These are phyloP conservation scores for Drosophila arizonae DNA, from an alignment of 1,140 invertebrate genomes.

Conservation along the genomic window DNA sequence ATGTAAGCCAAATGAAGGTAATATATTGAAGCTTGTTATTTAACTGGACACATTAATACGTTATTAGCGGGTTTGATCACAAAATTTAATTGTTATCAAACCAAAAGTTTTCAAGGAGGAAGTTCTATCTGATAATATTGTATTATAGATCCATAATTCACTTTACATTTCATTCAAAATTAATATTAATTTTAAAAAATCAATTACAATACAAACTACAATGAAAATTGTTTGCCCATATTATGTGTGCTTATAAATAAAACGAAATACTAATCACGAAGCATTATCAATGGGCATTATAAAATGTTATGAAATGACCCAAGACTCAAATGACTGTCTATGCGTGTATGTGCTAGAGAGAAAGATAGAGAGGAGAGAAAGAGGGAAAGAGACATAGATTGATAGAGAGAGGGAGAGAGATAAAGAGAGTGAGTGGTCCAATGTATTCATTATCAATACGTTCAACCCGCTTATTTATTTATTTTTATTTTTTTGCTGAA, in stretches of 20 bases:
- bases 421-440: no score
- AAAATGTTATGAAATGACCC: slow-evolving; percentile 33
- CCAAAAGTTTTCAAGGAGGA: not conserved
- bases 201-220: not conserved
- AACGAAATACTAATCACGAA: slow-evolving; percentile 21
- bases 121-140: not conserved
- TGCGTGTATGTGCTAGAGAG: no score
- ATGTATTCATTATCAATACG: no score
- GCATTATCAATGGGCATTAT: slow-evolving; percentile 46
- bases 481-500: no score
- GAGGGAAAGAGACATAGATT: no score
- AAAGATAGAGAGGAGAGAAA: no score
- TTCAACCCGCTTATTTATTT: no score
- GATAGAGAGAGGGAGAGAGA: no score
- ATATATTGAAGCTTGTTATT: not conserved
- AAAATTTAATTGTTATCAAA: not conserved
- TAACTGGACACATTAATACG: not conserved
- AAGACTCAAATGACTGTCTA: slow-evolving; percentile 14
- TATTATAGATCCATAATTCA: not conserved
- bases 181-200: slow-evolving; percentile 4
- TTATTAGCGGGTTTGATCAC: not conserved
- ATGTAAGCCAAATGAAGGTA: no score
- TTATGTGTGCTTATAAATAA: slow-evolving; percentile 39
- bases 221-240: not conserved
- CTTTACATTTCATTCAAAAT: not conserved